phyloP scores from a whole-genome alignment of 2,888 invertebrate species.

The Oscheius sp. region DNA sequence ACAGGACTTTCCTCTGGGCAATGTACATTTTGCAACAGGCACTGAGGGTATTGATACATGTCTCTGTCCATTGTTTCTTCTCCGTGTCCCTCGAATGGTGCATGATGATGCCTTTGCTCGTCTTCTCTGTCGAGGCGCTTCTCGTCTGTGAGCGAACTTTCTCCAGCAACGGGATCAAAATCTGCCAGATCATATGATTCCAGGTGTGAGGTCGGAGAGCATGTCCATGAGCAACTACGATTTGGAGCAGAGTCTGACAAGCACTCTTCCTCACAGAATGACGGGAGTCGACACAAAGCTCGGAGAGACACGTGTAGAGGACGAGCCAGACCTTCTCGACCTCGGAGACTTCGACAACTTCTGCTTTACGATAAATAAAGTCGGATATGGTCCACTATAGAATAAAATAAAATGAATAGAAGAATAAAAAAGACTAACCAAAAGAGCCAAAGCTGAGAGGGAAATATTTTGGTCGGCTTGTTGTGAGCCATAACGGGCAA shows the following conservation, averaged over 20 bases:
- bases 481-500: conserved; percentile 94
- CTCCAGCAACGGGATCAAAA: conserved; percentile 91
- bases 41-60: conserved; percentile 73
- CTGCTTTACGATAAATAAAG: conserved; percentile 77
- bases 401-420: conserved; percentile 68
- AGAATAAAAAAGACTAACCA: background rate
- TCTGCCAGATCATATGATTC: conserved; percentile 94
- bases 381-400: conserved; percentile 96
- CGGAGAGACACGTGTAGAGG: conserved; percentile 74
- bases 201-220: conserved; percentile 74
- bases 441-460: conserved; percentile 88
- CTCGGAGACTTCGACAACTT: conserved; percentile 48
- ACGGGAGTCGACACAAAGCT: conserved; percentile 89
- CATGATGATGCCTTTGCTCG: conserved; percentile 83
- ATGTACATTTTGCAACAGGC: conserved; percentile 71
- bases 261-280: conserved; percentile 93
- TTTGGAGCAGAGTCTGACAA: conserved; percentile 95
- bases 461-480: conserved; percentile 96
- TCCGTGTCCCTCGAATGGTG: conserved; percentile 98
- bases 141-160: conserved; percentile 81
- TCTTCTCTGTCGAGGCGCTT: conserved; percentile 73
- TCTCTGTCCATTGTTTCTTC: conserved; percentile 70
- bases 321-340: conserved; percentile 72
- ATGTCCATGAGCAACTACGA: conserved; percentile 86
- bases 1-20: conserved; percentile 62